A percentile compares a stretch with the other conserved stretches of the same genome.
phyloP scores from a whole-genome alignment of 2,113 vertebrate species.

The Accipiter cooperii region DNA sequence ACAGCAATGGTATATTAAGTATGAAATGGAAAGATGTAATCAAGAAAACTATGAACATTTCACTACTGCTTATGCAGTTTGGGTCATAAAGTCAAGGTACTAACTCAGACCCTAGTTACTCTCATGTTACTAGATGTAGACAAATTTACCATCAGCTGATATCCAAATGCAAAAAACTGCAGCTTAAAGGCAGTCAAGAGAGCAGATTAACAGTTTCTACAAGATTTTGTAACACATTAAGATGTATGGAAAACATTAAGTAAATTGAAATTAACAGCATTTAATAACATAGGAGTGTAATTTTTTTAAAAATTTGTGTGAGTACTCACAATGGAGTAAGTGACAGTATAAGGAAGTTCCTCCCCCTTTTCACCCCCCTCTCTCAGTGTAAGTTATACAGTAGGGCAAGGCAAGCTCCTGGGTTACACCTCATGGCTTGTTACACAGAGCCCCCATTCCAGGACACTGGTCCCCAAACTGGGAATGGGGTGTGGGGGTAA shows the following conservation, averaged over 20 bases:
- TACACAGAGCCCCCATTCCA: rapidly evolving
- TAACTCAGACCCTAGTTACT: not conserved
- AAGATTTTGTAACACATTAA: not conserved
- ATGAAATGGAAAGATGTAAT: not conserved
- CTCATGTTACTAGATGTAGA: not conserved
- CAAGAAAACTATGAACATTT: not conserved
- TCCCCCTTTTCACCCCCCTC: not conserved
- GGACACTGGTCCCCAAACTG: no score
- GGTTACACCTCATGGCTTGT: not conserved
- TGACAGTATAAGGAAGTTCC: not conserved
- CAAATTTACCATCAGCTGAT: not conserved
- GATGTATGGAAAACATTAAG: not conserved
- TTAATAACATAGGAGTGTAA: not conserved
- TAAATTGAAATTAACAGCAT: not conserved
- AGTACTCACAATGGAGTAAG: not conserved
- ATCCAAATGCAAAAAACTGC: not conserved
- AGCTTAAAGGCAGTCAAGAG: not conserved
- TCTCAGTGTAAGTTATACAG: not conserved
- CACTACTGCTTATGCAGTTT: not conserved
- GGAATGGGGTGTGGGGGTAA: not conserved
- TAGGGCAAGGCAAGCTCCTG: not conserved
- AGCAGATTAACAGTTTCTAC: not conserved
- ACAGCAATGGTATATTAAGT: not conserved
- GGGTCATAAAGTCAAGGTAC: not conserved
- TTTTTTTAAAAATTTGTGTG: not conserved